Conservation (phyloP, 1,140 invertebrate genomes). For the Papilio polyxenes region DNA sequence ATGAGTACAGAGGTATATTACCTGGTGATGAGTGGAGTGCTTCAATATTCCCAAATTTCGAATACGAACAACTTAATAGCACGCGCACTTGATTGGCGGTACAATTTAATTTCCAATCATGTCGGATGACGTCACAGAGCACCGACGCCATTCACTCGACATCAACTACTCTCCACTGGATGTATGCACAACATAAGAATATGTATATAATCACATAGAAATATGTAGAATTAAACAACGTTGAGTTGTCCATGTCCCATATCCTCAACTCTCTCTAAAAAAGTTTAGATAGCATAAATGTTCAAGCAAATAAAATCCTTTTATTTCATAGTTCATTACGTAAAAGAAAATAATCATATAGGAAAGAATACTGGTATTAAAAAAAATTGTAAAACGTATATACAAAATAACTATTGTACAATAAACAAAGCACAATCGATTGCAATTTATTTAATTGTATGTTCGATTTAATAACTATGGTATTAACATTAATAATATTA, state of each 20-base stretch:
- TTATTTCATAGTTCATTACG: too few species aligned
- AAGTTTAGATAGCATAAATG: too few species aligned
- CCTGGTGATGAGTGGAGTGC: neutral
- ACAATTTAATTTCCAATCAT: slow-evolving; percentile 67
- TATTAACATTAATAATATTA: too few species aligned
- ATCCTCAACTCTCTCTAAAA: neutral
- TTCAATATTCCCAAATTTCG: slow-evolving; percentile 27
- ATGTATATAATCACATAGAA: neutral
- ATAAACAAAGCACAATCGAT: too few species aligned
- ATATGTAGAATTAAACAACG: neutral
- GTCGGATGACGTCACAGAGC: slow-evolving; percentile 50
- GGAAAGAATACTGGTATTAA: too few species aligned
- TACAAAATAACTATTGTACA: too few species aligned
- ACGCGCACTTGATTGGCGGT: slow-evolving; percentile 54
- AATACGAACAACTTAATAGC: slow-evolving; percentile 38
- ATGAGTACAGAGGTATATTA: neutral
- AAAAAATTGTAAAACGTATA: too few species aligned
- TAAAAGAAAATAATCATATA: too few species aligned
- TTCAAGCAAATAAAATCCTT: too few species aligned
- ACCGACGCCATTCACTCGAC: slow-evolving; percentile 51
- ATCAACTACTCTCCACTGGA: slow-evolving; percentile 51
- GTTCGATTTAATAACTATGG: too few species aligned
- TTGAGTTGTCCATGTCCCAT: neutral
- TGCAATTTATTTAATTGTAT: too few species aligned
- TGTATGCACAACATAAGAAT: neutral